A percentile compares a stretch with the other conserved stretches of the same genome.
Evolutionary conservation across 2,888 invertebrate genomes (phyloP).

Genomic region (Ypsolopha scabrella): DNA sequence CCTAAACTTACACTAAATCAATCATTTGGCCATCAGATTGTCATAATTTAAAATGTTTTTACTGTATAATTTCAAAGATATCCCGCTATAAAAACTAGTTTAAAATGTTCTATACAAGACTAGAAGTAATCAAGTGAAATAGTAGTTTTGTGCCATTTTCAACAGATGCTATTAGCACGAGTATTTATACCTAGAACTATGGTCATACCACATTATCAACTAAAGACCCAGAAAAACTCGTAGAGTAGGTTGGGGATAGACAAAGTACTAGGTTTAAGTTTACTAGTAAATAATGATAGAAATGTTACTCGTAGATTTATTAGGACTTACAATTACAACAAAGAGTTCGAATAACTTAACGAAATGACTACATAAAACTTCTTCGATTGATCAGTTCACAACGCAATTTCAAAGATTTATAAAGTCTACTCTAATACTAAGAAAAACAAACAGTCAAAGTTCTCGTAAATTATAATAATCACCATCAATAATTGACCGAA

Average conservation of each 20-base stretch:
- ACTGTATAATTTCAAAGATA: too few species aligned
- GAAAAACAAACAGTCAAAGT: constrained; percentile 32
- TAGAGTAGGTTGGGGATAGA: not conserved
- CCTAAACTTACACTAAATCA: too few species aligned
- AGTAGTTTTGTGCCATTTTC: not conserved
- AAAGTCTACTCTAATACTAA: constrained; percentile 26
- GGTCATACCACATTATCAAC: not conserved
- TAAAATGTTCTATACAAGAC: too few species aligned
- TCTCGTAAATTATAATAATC: constrained; percentile 38
- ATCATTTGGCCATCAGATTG: too few species aligned
- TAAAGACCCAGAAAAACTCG: not conserved
- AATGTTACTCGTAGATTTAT: not conserved
- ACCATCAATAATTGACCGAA: constrained; percentile 49
- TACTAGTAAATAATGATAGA: not conserved
- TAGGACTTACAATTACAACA: not conserved
- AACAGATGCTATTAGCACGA: not conserved
- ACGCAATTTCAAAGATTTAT: constrained; percentile 6
- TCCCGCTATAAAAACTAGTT: too few species aligned
- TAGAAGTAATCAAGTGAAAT: too few species aligned
- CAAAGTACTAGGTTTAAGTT: not conserved
- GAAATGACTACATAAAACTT: not conserved
- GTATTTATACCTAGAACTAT: too few species aligned
- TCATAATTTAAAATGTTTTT: too few species aligned
- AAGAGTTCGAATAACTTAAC: not conserved
- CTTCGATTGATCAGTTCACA: constrained; percentile 6